Conservation (phyloP, 92 coral and sea anemone genomes). For the Porites cylindrica region DNA sequence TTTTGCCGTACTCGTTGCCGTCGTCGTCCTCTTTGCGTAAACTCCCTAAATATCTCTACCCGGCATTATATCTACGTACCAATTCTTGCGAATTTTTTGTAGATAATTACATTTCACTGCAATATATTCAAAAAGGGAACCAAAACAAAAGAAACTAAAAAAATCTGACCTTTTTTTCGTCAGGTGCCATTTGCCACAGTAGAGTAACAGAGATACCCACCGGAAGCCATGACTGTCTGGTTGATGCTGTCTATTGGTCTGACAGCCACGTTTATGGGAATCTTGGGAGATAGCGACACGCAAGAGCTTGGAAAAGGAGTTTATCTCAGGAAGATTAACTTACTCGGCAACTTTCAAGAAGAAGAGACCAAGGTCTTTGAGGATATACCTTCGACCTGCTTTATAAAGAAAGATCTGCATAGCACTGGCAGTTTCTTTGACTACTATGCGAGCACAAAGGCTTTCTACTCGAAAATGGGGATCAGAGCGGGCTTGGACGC, state of each 20-base stretch:
- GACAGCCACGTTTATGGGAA: not conserved
- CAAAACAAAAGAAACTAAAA: too few species aligned
- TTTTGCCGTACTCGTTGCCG: too few species aligned
- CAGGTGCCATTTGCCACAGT: too few species aligned
- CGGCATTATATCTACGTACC: too few species aligned
- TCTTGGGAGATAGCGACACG: not conserved
- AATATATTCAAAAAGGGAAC: too few species aligned
- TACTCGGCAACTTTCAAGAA: not conserved
- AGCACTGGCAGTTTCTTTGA: not conserved
- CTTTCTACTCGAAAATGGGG: slow-evolving; percentile 21
- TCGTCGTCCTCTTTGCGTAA: too few species aligned
- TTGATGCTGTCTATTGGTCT: not conserved
- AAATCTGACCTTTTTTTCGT: not conserved
- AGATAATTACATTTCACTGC: too few species aligned
- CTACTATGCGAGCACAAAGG: not conserved
- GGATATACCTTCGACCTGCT: not conserved
- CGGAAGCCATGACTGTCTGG: not conserved
- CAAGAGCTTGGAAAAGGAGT: not conserved
- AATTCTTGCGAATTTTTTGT: too few species aligned
- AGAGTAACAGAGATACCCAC: not conserved
- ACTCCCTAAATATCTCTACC: too few species aligned
- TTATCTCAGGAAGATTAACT: not conserved
- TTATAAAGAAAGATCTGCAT: not conserved
- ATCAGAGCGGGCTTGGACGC: slow-evolving; percentile 22
- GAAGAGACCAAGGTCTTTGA: not conserved